Conservation (phyloP, 1,140 invertebrate species). For the Ruditapes philippinarum region DNA sequence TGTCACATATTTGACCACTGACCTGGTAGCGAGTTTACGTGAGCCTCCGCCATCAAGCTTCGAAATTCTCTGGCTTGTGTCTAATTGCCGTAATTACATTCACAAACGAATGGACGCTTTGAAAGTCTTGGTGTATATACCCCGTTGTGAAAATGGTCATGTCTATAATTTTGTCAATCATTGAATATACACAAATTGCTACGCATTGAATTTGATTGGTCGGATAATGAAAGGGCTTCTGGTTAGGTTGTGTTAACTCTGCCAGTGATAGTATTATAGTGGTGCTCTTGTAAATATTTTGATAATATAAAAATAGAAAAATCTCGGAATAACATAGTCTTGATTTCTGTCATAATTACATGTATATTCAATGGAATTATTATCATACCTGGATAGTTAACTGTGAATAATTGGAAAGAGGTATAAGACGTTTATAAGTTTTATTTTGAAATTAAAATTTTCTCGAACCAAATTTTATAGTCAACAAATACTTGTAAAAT, state of each 20-base stretch:
- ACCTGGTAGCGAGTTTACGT: constrained; percentile 29
- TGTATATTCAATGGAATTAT: too few relatives aligned
- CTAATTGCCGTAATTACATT: constrained; percentile 53
- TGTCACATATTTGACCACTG: constrained; percentile 51
- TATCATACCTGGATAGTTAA: too few relatives aligned
- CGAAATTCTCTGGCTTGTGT: constrained; percentile 9
- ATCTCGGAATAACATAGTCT: too few relatives aligned
- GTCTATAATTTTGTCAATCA: constrained; percentile 55
- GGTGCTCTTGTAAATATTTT: too few relatives aligned
- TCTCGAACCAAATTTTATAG: too few relatives aligned
- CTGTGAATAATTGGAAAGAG: too few relatives aligned
- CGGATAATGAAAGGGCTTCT: constrained; percentile 17
- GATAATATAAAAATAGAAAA: too few relatives aligned
- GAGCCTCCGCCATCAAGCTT: constrained; percentile 22
- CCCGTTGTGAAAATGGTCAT: constrained; percentile 8
- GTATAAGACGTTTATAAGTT: too few relatives aligned
- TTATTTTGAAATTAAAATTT: too few relatives aligned
- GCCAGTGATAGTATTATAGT: too few relatives aligned
- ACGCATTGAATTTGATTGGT: constrained; percentile 33
- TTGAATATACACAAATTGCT: constrained; percentile 15
- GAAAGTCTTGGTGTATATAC: constrained; percentile 27
- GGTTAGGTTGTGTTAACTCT: neutral
- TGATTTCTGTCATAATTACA: too few relatives aligned
- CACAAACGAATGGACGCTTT: constrained; percentile 20
- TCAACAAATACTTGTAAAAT: too few relatives aligned